Conservation (phyloP, 2,113 vertebrate species). For the Toxotes chatareus region DNA sequence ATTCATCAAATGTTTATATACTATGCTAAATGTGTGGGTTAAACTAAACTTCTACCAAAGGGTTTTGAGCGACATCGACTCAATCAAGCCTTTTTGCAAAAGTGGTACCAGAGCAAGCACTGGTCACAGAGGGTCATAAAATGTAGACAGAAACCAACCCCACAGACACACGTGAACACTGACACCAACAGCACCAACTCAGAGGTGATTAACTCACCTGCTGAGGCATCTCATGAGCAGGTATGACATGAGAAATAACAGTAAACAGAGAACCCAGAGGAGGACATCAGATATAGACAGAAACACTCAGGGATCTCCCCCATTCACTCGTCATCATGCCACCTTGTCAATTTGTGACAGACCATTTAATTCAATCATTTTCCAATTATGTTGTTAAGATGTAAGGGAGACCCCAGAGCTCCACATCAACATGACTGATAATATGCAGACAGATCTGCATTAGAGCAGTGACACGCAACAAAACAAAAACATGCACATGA, state of each 20-base stretch:
- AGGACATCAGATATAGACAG: slow-evolving; percentile 17
- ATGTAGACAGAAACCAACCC: slow-evolving; percentile 7
- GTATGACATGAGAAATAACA: slow-evolving; percentile 13
- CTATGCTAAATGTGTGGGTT: neutral
- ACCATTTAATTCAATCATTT: neutral
- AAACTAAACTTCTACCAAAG: neutral
- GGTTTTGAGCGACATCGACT: neutral
- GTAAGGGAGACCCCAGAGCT: slow-evolving; percentile 30
- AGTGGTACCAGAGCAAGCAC: neutral
- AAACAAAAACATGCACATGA: slow-evolving; percentile 27
- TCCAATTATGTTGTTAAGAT: neutral
- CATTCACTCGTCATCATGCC: neutral
- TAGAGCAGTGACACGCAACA: neutral
- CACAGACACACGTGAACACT: neutral
- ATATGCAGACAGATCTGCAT: slow-evolving; percentile 15
- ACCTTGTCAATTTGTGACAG: neutral
- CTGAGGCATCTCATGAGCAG: neutral
- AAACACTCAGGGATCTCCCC: slow-evolving; percentile 26
- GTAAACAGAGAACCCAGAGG: slow-evolving; percentile 1
- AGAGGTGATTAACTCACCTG: slow-evolving; percentile 17
- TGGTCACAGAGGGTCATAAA: neutral
- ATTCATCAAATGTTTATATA: neutral
- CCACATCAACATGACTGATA: neutral
- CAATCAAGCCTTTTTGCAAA: neutral
- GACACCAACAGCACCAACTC: slow-evolving; percentile 22